phyloP scores from a whole-genome alignment of 2,888 invertebrate species.

The Trissolcus brochymenae region DNA sequence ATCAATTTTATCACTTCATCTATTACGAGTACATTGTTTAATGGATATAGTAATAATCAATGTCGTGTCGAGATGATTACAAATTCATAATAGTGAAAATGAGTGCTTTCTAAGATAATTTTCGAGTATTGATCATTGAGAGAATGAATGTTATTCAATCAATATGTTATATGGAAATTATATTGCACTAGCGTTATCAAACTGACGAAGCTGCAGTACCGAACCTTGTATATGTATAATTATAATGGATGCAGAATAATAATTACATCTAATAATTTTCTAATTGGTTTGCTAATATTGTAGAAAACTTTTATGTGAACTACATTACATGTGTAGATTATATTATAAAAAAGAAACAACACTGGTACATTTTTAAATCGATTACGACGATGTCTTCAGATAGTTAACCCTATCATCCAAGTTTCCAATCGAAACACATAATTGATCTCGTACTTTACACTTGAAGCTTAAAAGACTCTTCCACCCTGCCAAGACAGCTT shows the following conservation, averaged over 20 bases:
- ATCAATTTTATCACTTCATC: conserved; percentile 11
- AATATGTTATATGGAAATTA: conserved; percentile 18
- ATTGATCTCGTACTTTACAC: conserved; percentile 38
- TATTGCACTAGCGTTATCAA: conserved; percentile 17
- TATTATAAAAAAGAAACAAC: no score
- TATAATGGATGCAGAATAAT: conserved; percentile 29
- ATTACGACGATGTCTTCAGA: conserved; percentile 27
- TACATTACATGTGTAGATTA: no score
- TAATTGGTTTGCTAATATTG: no score
- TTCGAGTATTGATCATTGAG: conserved; percentile 18
- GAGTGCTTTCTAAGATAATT: conserved; percentile 2
- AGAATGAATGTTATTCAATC: conserved; percentile 19
- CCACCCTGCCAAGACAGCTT: no score
- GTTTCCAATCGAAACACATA: conserved; percentile 30
- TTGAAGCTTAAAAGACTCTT: not conserved
- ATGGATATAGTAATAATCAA: conserved; percentile 24
- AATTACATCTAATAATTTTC: no score
- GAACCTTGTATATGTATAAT: conserved; percentile 22
- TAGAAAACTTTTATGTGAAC: no score
- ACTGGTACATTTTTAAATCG: no score
- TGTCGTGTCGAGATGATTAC: conserved; percentile 20
- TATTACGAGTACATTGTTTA: conserved; percentile 6
- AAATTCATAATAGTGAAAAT: conserved; percentile 26
- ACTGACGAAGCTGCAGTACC: conserved; percentile 13
- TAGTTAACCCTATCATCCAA: conserved; percentile 33